Percentiles rank a stretch among this genome's conserved stretches.
Conservation (phyloP, 2,797 vertebrate genomes). For the Anisognathus igniventris region DNA sequence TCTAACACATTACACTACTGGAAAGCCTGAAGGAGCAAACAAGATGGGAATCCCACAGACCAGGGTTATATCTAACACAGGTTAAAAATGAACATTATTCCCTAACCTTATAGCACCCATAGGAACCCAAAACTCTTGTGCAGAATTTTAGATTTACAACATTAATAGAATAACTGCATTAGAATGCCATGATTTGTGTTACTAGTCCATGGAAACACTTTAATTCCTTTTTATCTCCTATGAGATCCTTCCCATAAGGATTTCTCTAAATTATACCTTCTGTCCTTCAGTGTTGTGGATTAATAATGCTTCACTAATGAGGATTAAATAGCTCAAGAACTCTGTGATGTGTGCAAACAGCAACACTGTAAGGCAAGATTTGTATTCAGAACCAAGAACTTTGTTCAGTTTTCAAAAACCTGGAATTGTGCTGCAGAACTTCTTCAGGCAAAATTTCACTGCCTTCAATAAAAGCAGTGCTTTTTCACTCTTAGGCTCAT, state of each 20-base stretch:
- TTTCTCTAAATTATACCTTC: constrained; percentile 50
- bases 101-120: not conserved
- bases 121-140: not conserved
- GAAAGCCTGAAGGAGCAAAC: not conserved
- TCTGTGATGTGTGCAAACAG: constrained; percentile 39
- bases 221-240: constrained; percentile 41
- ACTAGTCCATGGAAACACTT: not conserved
- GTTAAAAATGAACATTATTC: not conserved
- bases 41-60: not conserved
- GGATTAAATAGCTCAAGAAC: constrained; percentile 56
- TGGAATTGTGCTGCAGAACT: constrained; percentile 7
- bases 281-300: constrained; percentile 48
- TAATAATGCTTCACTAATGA: constrained; percentile 63
- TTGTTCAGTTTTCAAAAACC: constrained; percentile 18
- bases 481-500: not conserved
- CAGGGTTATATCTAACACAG: not conserved
- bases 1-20: not conserved
- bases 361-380: constrained; percentile 37
- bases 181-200: not conserved
- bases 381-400: constrained; percentile 36
- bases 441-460: not conserved
- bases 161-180: not conserved
- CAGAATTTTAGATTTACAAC: not conserved
- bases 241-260: constrained; percentile 34
- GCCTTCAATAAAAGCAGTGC: not conserved